These are phyloP conservation scores for Caenorhabditis sp. DNA, from an alignment of 2,888 invertebrate species.

Conservation along the genomic window DNA sequence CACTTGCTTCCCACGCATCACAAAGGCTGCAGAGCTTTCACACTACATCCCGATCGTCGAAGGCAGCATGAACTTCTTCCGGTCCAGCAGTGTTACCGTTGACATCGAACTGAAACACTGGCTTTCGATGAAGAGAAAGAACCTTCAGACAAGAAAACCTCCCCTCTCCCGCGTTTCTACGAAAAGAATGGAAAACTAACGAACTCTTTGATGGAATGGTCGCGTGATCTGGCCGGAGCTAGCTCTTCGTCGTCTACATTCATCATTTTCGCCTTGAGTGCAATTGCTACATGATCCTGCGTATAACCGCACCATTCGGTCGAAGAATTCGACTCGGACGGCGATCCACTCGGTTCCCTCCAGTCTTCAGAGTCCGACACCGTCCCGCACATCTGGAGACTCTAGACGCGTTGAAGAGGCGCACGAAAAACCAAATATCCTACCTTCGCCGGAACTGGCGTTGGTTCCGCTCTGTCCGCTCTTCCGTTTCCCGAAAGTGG, in stretches of 20 bases:
- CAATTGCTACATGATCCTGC: slow-evolving; percentile 21
- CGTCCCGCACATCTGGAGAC: slow-evolving; percentile 66
- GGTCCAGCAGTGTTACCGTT: slow-evolving; percentile 65
- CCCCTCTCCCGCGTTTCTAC: not conserved
- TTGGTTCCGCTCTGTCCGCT: slow-evolving; percentile 74
- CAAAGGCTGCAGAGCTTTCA: slow-evolving; percentile 8
- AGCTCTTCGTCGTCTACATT: slow-evolving; percentile 42
- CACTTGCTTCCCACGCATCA: slow-evolving; percentile 7
- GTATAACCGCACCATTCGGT: slow-evolving; percentile 67
- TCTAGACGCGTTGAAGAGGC: slow-evolving; percentile 6
- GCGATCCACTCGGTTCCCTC: slow-evolving; percentile 71
- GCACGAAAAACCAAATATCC: slow-evolving; percentile 7
- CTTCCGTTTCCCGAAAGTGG: slow-evolving; percentile 72
- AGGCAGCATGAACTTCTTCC: slow-evolving; percentile 57
- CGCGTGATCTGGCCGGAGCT: slow-evolving; percentile 25
- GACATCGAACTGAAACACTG: slow-evolving; percentile 57
- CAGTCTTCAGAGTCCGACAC: slow-evolving; percentile 69
- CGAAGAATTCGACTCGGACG: slow-evolving; percentile 74
- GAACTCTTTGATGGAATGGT: slow-evolving; percentile 71
- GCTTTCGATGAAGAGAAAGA: not conserved
- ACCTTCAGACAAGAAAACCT: not conserved
- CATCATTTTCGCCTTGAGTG: slow-evolving; percentile 45
- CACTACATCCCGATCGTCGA: slow-evolving; percentile 52
- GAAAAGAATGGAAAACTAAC: slow-evolving; percentile 59
- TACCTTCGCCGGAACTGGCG: slow-evolving; percentile 69